Conservation (phyloP, 1,140 invertebrate species). For the Caligus rogercresseyi region DNA sequence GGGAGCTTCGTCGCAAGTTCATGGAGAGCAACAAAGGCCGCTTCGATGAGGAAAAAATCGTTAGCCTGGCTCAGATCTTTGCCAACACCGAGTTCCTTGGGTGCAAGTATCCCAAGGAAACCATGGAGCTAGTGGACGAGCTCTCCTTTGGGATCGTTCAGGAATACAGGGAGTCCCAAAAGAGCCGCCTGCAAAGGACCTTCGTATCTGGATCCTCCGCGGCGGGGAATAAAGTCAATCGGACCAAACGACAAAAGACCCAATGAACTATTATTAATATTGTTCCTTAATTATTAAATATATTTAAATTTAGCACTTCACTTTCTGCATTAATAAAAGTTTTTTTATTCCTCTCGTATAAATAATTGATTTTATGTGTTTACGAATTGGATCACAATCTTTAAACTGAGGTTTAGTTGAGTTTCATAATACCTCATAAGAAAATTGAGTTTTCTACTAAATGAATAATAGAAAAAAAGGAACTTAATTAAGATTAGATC, state of each 20-base stretch:
- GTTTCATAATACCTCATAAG: too few species aligned
- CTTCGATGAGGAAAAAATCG: constrained; percentile 49
- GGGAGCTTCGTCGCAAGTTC: constrained; percentile 55
- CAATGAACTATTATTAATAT: not conserved
- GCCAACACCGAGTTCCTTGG: constrained; percentile 63
- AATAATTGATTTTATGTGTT: too few species aligned
- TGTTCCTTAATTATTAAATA: too few species aligned
- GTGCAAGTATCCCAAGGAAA: constrained; percentile 53
- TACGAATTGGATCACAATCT: too few species aligned
- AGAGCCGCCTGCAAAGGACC: constrained; percentile 46
- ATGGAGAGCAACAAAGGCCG: constrained; percentile 47
- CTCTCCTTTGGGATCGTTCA: constrained; percentile 48
- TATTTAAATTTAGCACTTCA: too few species aligned
- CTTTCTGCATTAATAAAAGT: too few species aligned
- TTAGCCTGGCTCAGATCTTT: constrained; percentile 63
- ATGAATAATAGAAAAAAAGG: too few species aligned
- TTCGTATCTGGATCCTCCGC: constrained; percentile 56
- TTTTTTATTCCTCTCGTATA: too few species aligned
- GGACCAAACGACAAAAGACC: constrained; percentile 12
- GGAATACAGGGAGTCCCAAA: constrained; percentile 45
- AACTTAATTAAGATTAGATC: too few species aligned
- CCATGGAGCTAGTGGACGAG: constrained; percentile 54
- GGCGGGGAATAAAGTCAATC: constrained; percentile 46
- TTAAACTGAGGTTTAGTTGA: too few species aligned
- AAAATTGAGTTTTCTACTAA: too few species aligned